A percentile compares a stretch with the other conserved stretches of the same genome.
These are phyloP conservation scores for Meganola albula DNA, from an alignment of 2,888 invertebrate species.

Conservation along the genomic window DNA sequence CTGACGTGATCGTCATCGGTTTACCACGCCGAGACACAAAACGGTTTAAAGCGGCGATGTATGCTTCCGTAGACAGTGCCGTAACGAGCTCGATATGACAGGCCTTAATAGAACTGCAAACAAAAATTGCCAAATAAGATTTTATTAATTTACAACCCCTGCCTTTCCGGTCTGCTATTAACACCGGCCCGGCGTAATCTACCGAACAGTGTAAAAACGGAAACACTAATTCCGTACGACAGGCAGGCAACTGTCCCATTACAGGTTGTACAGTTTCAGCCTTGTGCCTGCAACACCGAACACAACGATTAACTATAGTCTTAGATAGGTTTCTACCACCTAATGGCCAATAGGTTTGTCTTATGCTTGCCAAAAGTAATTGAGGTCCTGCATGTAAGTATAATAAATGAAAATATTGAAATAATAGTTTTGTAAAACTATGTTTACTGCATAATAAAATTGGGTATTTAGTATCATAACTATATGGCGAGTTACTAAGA, in stretches of 20 bases:
- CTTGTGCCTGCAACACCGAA: neutral
- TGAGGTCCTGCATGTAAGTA: neutral
- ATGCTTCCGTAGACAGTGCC: conserved; percentile 7
- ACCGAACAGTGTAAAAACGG: neutral
- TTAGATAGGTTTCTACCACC: conserved; percentile 1
- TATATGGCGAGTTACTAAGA: neutral
- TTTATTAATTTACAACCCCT: neutral
- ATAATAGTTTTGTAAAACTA: neutral
- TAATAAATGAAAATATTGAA: neutral
- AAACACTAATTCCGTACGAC: neutral
- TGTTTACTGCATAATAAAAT: conserved; percentile 1
- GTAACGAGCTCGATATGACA: conserved; percentile 11
- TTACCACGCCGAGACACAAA: conserved; percentile 11
- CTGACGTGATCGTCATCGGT: conserved; percentile 4
- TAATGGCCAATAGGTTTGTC: neutral
- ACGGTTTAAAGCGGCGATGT: conserved; percentile 10
- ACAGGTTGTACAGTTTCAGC: neutral
- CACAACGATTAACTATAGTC: neutral
- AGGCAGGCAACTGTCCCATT: neutral
- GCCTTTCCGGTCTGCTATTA: neutral
- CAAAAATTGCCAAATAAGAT: neutral
- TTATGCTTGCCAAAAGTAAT: neutral
- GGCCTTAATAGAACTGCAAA: neutral
- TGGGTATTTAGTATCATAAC: conserved; percentile 2
- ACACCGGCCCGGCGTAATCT: conserved; percentile 1